Evolutionary conservation across 2,888 invertebrate genomes (phyloP), one percentile per base, ranked within the genome.

Genomic region (Melipona beecheii): DNA sequence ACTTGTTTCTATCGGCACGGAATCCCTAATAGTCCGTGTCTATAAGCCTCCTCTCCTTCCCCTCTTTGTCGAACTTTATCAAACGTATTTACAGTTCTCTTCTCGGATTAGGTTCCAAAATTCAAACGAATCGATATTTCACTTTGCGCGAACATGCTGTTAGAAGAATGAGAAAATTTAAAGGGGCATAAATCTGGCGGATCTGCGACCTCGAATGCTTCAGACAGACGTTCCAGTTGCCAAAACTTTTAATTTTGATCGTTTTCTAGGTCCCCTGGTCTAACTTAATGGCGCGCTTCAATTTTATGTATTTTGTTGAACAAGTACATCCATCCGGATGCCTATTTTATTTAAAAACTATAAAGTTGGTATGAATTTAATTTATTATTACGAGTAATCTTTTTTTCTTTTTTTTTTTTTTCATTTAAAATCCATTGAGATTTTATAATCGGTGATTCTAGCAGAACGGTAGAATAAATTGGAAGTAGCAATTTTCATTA

Each of bases 21-120:
- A 92, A 91, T 91, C 84, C 87, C 84, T 90, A 90, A 92, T 91
- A 91, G 56, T 49, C 27, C 19, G 64, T 43, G 43, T 50, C 78
- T 76, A 75, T 88, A 88, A 83, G 72, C 75, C 69, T 27, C 15
- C 2, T 24, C 69, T 27, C 15, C 2, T 24, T 54, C 17, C 65
- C 24, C 36, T 73, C 27, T 36, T 27, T 43, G 56, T 13, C 58
- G 27, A 76, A 65, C 27, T 36, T 27, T 43, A 64, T 13, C 58
- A 36, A 76, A 65, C 69, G 36, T 74, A 36, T 70, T 74, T 70
- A 21, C 66, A 1, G 52, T 58, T 31, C 11, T n/a, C 27, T n/a
- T 17, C 19, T 24, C 5, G 2, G 4, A 0, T 9, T 19, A 52
- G 15, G 21, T 31, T 2, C 5, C 15, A 15, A 27, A 31, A 52